Base-by-base conservation (phyloP, 1,140 invertebrate species). In the Charaxes varanes region DNA sequence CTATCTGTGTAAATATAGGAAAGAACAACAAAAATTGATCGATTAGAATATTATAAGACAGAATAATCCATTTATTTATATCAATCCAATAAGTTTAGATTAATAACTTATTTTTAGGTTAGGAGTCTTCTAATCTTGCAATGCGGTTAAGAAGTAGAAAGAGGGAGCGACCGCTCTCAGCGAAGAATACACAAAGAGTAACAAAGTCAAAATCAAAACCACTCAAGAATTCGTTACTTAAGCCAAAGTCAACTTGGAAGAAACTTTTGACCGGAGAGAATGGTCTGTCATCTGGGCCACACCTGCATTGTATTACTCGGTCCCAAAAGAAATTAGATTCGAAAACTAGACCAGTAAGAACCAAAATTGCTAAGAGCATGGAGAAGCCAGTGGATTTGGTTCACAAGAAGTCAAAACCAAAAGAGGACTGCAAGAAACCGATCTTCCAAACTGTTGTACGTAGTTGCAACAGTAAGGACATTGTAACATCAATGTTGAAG, bases 131-230 rank as follows among this genome's bases (percentile, higher is more conserved):
- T 59, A 43, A 62, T 59, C 58, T 62, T 81, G 77, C 69, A 42
- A 81, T 81, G 77, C 71, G 73, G 60, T 65, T 79, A 76, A 77
- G 77, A 70, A 81, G 72, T 63, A 66, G 74, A 40, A 76, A 76
- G 43, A 81, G 74, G 63, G 74, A 81, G 70, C 72, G 66, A 37
- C 62, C 68, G 62, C 77, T 81, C 77, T 72, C 74, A 57, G 53
- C 57, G 45, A 73, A 61, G 43, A 73, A 58, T 40, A 37, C 58
- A 23, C 37, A 48, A 24, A 65, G 53, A 37, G 48, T 61, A 5
- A 57, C 61, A 2, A 67, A 58, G 22, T 37, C 70, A 6, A 74
- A 61, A 22, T 53, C 58, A 32, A 68, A 66, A 53, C 33, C 54
- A 6, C 16, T 64, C 7, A 58, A 54, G 8, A 67, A 55, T 14